phyloP scores from a whole-genome alignment of 2,888 invertebrate species.

The Clitarchus hookeri region DNA sequence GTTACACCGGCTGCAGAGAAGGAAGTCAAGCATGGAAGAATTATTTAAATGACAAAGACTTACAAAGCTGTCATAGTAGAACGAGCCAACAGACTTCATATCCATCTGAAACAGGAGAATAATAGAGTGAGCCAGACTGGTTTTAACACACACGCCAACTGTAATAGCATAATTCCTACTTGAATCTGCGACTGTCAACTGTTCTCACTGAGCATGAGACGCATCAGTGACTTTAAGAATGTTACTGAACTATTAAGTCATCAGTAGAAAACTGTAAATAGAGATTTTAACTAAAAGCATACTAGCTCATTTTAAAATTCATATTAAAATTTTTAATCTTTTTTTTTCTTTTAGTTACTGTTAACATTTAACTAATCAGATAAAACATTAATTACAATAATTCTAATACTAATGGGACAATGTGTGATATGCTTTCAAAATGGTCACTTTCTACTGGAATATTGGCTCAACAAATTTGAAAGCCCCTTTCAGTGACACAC shows the following conservation, averaged over 20 bases:
- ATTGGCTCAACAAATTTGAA: background rate
- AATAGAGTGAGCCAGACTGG: conserved; percentile 27
- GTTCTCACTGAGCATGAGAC: background rate
- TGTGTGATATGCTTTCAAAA: conserved; percentile 15
- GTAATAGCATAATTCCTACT: conserved; percentile 15
- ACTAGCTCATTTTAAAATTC: background rate
- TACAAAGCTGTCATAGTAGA: conserved; percentile 96
- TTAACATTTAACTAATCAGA: background rate
- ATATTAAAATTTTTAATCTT: background rate
- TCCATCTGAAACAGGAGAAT: conserved; percentile 78
- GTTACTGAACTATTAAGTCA: background rate
- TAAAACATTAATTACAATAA: background rate
- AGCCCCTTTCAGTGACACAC: background rate
- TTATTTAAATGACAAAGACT: conserved; percentile 59
- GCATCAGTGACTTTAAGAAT: background rate
- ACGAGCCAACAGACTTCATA: conserved; percentile 92
- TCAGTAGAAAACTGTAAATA: background rate
- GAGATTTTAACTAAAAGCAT: background rate
- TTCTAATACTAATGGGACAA: background rate
- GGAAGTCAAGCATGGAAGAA: background rate
- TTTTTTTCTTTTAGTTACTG: background rate
- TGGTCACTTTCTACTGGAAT: background rate
- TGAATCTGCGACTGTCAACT: background rate
- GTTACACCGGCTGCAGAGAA: background rate
- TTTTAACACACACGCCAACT: conserved; percentile 26